Conservation (phyloP, 2,888 invertebrate genomes). For the Ennomos erosarius region DNA sequence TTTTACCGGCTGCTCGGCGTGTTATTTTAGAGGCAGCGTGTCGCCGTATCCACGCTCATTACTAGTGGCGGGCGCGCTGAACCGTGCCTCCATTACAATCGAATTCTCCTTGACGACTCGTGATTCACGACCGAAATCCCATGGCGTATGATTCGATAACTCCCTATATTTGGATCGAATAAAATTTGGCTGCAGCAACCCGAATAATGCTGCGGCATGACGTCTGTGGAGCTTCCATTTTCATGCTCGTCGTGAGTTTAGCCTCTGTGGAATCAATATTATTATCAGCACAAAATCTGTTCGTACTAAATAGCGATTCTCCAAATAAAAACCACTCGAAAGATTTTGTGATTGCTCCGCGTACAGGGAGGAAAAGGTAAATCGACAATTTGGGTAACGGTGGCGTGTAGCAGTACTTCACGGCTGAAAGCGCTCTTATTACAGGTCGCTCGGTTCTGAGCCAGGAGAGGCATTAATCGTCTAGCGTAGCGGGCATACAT, state of each 20-base stretch:
- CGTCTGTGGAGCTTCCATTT: conserved; percentile 11
- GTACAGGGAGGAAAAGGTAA: conserved; percentile 48
- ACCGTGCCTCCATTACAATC: conserved; percentile 71
- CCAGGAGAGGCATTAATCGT: conserved; percentile 58
- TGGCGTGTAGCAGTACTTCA: conserved; percentile 57
- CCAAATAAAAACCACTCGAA: conserved; percentile 28
- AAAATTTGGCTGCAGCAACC: conserved; percentile 18
- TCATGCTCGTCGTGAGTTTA: conserved; percentile 20
- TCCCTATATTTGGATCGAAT: conserved; percentile 34
- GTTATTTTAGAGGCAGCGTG: conserved; percentile 55
- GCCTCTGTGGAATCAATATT: conserved; percentile 5
- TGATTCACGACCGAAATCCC: conserved; percentile 71
- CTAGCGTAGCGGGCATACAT: conserved; percentile 55
- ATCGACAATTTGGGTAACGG: conserved; percentile 62
- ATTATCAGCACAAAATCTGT: conserved; percentile 5
- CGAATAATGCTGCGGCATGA: conserved; percentile 13
- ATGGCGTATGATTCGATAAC: conserved; percentile 60
- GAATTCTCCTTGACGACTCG: conserved; percentile 73
- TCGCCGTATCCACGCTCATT: conserved; percentile 70
- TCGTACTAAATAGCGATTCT: conserved; percentile 10
- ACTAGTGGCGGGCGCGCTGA: conserved; percentile 63
- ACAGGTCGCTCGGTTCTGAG: conserved; percentile 57
- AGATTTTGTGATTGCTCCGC: conserved; percentile 34
- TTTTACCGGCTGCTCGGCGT: conserved; percentile 63
- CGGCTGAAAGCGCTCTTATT: conserved; percentile 65